A percentile compares a stretch with the other conserved stretches of the same genome.
These are phyloP conservation scores for Dinoponera quadriceps DNA, from an alignment of 1,140 invertebrate species.

Conservation along the genomic window DNA sequence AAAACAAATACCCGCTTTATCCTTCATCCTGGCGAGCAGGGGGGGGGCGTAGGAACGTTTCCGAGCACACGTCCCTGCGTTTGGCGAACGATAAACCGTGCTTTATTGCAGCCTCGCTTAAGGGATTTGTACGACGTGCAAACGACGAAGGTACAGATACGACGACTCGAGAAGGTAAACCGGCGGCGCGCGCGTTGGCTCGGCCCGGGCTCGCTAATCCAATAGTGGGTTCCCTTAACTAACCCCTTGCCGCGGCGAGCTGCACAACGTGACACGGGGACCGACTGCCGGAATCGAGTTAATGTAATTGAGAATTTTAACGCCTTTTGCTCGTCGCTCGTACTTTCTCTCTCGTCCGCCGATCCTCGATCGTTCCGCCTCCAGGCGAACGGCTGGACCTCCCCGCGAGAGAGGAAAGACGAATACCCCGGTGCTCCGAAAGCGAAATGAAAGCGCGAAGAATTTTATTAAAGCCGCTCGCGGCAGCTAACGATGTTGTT, in stretches of 20 bases:
- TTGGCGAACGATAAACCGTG: conserved; percentile 78
- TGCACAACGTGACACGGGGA: conserved; percentile 72
- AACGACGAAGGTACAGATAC: conserved; percentile 74
- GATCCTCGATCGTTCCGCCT: conserved; percentile 46
- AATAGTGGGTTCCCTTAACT: conserved; percentile 81
- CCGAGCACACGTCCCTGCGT: conserved; percentile 62
- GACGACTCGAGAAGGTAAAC: conserved; percentile 69
- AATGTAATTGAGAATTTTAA: conserved; percentile 81
- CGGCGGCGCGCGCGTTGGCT: conserved; percentile 37
- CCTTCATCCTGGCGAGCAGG: conserved; percentile 6
- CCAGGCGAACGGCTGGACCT: neutral
- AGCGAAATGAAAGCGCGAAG: neutral
- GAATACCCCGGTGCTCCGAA: neutral
- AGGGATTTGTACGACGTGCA: conserved; percentile 79
- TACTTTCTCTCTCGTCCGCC: conserved; percentile 36
- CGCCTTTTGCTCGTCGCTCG: conserved; percentile 70
- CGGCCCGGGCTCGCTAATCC: conserved; percentile 77
- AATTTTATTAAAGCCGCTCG: conserved; percentile 10
- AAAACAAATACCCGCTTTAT: conserved; percentile 59
- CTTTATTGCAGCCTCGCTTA: conserved; percentile 79
- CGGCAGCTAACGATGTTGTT: neutral
- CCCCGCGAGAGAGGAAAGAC: conserved; percentile 6
- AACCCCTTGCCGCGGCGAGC: conserved; percentile 74
- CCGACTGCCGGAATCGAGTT: conserved; percentile 79
- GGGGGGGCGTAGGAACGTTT: no score